Evolutionary conservation across 2,797 vertebrate genomes (phyloP), one percentile per base, ranked within the genome.

Genomic region (Cossypha caffra): DNA sequence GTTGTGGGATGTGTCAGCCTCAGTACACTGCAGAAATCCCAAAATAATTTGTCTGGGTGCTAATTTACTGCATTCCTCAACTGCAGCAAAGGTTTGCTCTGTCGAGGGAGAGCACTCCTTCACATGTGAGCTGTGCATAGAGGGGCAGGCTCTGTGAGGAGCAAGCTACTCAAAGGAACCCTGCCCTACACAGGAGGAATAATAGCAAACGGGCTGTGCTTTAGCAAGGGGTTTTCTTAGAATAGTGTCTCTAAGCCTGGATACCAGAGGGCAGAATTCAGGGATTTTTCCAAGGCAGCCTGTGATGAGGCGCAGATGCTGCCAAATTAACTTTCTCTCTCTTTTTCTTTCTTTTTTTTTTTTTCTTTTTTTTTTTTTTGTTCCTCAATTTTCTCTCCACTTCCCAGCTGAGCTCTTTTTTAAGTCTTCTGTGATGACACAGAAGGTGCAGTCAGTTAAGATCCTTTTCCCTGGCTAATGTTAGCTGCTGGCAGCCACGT

Each of bases 291-390:
- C 29, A 59, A 85, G 51, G 71, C 47, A 92, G 38, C n/a, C 19
- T n/a, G 19, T 77, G 51, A 21, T 73, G 43, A 37, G 18, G 10
- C 25, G 15, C 31, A 66, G 17, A 45, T 59, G 24, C 7, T 63
- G 33, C 47, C 31, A 11, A 54, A 86, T 51, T 55, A 33, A 29
- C 13, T 29, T 50, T 59, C 12, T 35, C 19, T 33, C 9, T n/a
- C 11, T 45, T 1, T 9, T 1, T 61, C 6, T 72, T 1, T 29
- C 3, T 5, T 48, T 13, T 3, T 3, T 8, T 3, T 26, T 15
- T 13, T 26, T 23, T 31, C 9, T 45, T 35, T 37, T 37, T 37
- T 37, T 37, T 37, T 37, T 37, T n/a, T n/a, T n/a, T n/a, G n/a
- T 21, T 55, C 43, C 7, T 0, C 0, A 5, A 10, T 69, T 24